Percentiles rank a stretch among this genome's conserved stretches.
phyloP scores from a whole-genome alignment of 2,888 invertebrate species.

The Rotaria sp. region DNA sequence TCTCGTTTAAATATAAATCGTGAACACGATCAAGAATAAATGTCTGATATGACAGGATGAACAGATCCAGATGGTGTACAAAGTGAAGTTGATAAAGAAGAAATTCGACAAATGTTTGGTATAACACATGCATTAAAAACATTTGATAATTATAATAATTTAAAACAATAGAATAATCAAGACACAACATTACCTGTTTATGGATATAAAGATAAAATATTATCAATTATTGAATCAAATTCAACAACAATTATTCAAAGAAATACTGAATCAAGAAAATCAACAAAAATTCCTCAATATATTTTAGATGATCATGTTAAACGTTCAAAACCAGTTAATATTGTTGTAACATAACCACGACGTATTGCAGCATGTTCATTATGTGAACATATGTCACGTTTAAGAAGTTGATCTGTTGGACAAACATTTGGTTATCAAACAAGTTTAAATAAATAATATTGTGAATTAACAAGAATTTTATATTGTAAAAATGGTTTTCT shows the following conservation, averaged over 20 bases:
- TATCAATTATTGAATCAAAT: neutral
- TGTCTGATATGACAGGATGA: neutral
- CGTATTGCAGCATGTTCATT: conserved; percentile 85
- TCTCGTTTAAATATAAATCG: neutral
- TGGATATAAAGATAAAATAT: neutral
- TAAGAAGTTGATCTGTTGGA: conserved; percentile 74
- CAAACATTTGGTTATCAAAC: conserved; percentile 77
- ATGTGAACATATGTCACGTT: conserved; percentile 74
- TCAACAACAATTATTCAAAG: conserved; percentile 33
- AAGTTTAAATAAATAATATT: too few species aligned
- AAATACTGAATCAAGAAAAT: conserved; percentile 78
- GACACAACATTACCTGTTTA: conserved; percentile 6
- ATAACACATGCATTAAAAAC: neutral
- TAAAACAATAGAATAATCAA: neutral
- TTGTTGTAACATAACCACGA: conserved; percentile 81
- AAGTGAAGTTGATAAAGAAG: neutral
- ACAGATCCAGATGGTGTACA: neutral
- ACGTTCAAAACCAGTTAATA: conserved; percentile 67
- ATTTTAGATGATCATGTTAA: conserved; percentile 72
- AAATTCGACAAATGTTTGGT: neutral
- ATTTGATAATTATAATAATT: neutral
- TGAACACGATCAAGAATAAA: neutral
- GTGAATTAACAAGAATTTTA: too few species aligned
- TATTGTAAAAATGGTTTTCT: conserved; percentile 84
- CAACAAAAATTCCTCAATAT: conserved; percentile 81